phyloP scores from a whole-genome alignment of 2,113 vertebrate genomes.

The sheep (Ovis aries) region ARS-UI_Ramb_v3.0 NC_056060.1:31701001-31701500 shows the following conservation, averaged over 20 bases:
- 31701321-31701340: not conserved
- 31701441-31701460: not conserved
- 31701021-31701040: not conserved
- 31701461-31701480: not conserved
- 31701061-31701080: slow-evolving; percentile 4
- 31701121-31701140: not conserved
- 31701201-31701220: not conserved
- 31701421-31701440: not conserved
- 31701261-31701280: not conserved
- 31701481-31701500: not conserved
- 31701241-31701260: not conserved
- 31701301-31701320: not conserved
- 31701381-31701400: not conserved
- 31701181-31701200: not conserved
- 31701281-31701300: not conserved
- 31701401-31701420: not conserved
- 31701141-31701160: not conserved
- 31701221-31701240: not conserved
- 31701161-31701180: no score
- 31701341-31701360: not conserved
- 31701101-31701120: not conserved
- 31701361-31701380: not conserved
- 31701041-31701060: slow-evolving; percentile 12
- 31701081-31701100: not conserved
- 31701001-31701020: not conserved